Percentiles rank a stretch among this genome's conserved stretches.
phyloP scores from a whole-genome alignment of 2,797 vertebrate species.

The Anomalospiza imberbis region DNA sequence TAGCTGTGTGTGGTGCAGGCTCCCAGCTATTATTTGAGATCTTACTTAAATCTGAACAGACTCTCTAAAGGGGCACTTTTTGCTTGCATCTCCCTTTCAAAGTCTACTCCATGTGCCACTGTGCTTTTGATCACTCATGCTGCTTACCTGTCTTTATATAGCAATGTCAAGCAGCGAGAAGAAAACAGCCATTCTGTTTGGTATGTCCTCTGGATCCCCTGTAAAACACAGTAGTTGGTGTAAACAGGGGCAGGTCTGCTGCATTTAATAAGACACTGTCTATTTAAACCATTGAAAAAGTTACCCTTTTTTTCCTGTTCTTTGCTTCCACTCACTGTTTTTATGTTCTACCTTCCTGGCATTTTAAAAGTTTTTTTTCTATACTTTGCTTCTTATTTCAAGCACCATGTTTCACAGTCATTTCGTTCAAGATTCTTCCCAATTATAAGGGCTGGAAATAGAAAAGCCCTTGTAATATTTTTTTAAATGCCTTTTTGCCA shows the following conservation, averaged over 20 bases:
- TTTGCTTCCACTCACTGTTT: neutral
- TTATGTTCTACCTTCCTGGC: neutral
- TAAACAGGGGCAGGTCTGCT: conserved; percentile 7
- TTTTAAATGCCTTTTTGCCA: neutral
- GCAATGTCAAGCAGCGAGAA: neutral
- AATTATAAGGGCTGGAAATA: neutral
- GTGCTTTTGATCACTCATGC: conserved; percentile 16
- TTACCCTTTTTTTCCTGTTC: neutral
- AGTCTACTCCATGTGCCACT: neutral
- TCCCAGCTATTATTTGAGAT: conserved; percentile 21
- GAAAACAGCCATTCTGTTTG: neutral
- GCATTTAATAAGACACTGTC: neutral
- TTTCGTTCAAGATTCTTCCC: neutral
- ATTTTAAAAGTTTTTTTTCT: neutral
- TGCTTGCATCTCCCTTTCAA: conserved; percentile 41
- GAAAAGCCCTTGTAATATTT: neutral
- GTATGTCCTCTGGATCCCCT: neutral
- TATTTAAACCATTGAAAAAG: neutral
- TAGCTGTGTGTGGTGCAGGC: neutral
- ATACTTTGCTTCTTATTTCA: neutral
- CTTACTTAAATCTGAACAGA: neutral
- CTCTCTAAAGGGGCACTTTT: conserved; percentile 1
- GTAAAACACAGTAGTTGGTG: neutral
- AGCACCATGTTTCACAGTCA: neutral
- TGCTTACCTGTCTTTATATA: neutral